Base-by-base conservation (phyloP, 1,140 invertebrate species). In the Apocrypta bakeri region DNA sequence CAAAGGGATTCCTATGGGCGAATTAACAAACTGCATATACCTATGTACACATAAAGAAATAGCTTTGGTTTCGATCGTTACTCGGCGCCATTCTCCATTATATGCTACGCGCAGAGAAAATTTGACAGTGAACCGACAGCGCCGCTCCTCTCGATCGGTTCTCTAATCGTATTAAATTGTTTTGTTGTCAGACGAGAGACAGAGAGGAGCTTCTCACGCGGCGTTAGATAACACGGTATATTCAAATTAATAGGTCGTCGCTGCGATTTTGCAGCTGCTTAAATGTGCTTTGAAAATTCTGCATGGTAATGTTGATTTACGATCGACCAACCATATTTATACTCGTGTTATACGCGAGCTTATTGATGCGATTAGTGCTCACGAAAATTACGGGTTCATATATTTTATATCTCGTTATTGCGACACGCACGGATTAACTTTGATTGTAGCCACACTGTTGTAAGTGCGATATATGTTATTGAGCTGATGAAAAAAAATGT, bases 111-210 rank as follows among this genome's bases (percentile, higher is more conserved):
- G 66, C 25, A 25, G n/a, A 73, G 72, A 69, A 78, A 78, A 84
- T 84, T 82, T 84, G 83, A 84, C 83, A 79, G 75, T 21, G 8
- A 48, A 84, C 40, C 17, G 83, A 82, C 83, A 84, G 48, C 24
- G 64, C 33, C 66, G 29, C 63, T 56, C 37, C 74, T 68, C 72
- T 68, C 72, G 24, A 31, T 56, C 66, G 78, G 11, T 7, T 25
- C 66, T 66, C 78, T 84, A 81, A 81, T 75, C 79, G 40, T 37
- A 82, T 84, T 79, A 84, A 84, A 84, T 82, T 75, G 74, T 81
- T 80, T 80, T 77, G 83, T 61, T 66, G 74, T 21, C 25, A 27
- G 31, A 7, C 0, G 25, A 25, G 12, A 8, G 14, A 31, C 4
- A 56, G 64, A 31, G 42, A 17, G 27, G 21, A 25, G 40, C 48